phyloP scores from a whole-genome alignment of 2,797 vertebrate species.

The Lagodon rhomboides region DNA sequence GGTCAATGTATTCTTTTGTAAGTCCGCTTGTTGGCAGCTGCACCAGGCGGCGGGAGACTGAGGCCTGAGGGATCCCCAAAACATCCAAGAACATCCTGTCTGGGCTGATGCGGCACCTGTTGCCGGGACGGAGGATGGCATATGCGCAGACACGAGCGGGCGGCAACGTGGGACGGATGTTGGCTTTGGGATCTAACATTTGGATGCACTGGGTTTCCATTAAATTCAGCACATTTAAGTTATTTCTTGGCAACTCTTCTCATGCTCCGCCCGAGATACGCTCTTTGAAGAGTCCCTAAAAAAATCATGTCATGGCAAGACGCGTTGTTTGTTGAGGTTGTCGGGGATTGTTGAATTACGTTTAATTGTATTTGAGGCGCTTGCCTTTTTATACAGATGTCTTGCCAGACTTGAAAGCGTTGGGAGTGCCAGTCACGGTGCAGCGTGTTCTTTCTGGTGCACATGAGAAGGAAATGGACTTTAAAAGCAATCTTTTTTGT shows the following conservation, averaged over 20 bases:
- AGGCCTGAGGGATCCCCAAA: conserved; percentile 63
- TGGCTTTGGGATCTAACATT: conserved; percentile 27
- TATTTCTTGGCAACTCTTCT: neutral
- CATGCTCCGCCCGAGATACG: neutral
- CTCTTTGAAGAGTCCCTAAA: conserved; percentile 16
- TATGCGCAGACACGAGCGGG: conserved; percentile 44
- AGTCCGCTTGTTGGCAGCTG: conserved; percentile 64
- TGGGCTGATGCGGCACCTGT: conserved; percentile 68
- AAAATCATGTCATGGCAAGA: conserved; percentile 11
- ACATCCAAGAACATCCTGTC: conserved; percentile 69
- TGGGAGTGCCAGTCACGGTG: neutral
- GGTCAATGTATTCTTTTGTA: conserved; percentile 64
- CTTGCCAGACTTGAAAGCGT: conserved; percentile 14
- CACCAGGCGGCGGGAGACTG: conserved; percentile 48
- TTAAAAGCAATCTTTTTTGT: conserved; percentile 10
- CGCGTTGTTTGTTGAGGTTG: conserved; percentile 17
- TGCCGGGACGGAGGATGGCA: conserved; percentile 59
- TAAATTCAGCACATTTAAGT: conserved; percentile 30
- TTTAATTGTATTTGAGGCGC: conserved; percentile 30
- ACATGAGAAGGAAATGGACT: neutral
- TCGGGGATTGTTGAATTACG: conserved; percentile 21
- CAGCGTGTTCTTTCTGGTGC: neutral
- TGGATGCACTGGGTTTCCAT: conserved; percentile 24
- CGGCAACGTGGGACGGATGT: conserved; percentile 14
- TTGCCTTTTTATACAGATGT: conserved; percentile 18